A percentile compares a stretch with the other conserved stretches of the same genome.
phyloP scores from a whole-genome alignment of 2,113 vertebrate species.

The Spilogale gracilis region DNA sequence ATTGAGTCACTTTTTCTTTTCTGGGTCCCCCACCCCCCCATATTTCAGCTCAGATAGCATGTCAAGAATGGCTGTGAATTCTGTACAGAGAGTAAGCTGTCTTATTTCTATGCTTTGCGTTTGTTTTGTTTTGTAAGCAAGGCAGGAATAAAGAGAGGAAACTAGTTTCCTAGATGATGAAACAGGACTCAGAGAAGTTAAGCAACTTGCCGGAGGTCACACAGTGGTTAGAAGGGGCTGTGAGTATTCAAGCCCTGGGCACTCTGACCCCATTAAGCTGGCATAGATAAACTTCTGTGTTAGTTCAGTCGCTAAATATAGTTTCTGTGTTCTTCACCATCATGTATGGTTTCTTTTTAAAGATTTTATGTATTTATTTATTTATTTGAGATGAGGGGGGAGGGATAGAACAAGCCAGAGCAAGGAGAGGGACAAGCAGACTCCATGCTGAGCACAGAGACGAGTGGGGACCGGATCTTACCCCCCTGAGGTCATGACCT shows the following conservation, averaged over 20 bases:
- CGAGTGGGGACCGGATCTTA: neutral
- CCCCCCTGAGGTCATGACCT: neutral
- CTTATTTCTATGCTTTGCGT: neutral
- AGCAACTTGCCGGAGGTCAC: neutral
- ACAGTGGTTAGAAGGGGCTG: neutral
- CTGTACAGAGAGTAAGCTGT: neutral
- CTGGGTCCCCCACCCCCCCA: rapidly evolving
- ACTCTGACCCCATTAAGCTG: neutral
- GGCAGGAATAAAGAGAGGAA: neutral
- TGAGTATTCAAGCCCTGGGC: neutral
- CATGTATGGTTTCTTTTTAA: neutral
- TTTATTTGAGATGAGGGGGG: neutral
- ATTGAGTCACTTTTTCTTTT: neutral
- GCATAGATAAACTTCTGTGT: neutral
- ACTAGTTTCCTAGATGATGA: constrained; percentile 10
- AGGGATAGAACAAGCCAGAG: neutral
- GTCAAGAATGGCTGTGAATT: neutral
- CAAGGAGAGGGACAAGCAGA: neutral
- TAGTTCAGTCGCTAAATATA: too few species aligned
- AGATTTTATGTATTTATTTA: neutral
- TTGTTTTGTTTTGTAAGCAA: neutral
- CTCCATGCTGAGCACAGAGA: neutral
- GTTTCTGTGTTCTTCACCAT: neutral
- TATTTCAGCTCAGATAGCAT: neutral
- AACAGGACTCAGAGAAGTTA: neutral